Base-by-base conservation (phyloP, 2,888 invertebrate genomes). In the Metalampra italica region DNA sequence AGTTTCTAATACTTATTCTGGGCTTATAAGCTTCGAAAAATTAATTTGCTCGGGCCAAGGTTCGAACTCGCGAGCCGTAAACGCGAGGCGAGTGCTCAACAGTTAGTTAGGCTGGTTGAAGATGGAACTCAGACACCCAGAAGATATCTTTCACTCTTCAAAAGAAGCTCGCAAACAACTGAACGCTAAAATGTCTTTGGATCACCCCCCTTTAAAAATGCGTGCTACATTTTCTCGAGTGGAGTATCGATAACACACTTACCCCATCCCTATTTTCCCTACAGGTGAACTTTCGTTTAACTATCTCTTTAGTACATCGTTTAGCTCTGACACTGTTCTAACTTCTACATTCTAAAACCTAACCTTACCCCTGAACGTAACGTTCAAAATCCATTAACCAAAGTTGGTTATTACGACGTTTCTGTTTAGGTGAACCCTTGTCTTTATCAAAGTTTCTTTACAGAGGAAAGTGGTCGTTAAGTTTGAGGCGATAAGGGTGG, bases 241-340 rank as follows among this genome's bases (percentile, higher is more conserved):
- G n/a, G n/a, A n/a, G n/a, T 32, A 14, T 32, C 43, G 36, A 45
- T n/a, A 36, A 22, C n/a, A 34, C n/a, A 38, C n/a, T 9, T 29
- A 1, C 32, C 65, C 46, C 68, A 58, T 60, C 71, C 48, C 68
- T 73, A 68, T 2, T 29, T 45, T 47, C 49, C 58, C 59, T 68
- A 59, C 71, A 74, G 74, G 71, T 73, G 68, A 75, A 78, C 71
- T 76, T 69, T 64, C 65, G 66, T 63, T 68, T 72, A 75, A 78
- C 77, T 76, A 77, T 78, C 75, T 76, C 73, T 70, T 71, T 66
- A 65, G 68, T 65, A 68, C 71, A 75, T 72, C 74, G 65, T 71
- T 75, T 72, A 71, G 60, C 62, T 61, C 62, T 53, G 55, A 62
- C 62, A 63, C 61, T 64, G 53, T 49, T 49, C 47, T 34, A 45